Evolutionary conservation across 2,888 invertebrate species (phyloP).

Genomic region (Leptinotarsa haldemani): DNA sequence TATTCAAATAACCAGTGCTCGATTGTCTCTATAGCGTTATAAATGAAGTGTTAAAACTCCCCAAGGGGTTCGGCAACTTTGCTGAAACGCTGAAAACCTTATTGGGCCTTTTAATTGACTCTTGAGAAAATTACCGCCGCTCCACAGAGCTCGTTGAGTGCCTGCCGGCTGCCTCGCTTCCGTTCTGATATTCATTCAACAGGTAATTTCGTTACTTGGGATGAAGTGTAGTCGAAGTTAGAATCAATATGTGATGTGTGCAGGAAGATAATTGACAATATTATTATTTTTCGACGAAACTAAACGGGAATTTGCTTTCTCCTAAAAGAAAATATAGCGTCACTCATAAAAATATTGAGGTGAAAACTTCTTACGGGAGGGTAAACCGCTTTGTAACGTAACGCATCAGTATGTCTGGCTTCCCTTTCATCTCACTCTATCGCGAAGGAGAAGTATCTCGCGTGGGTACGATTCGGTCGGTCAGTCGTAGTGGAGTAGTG

Average conservation of each 20-base stretch:
- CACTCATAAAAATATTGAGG: no score
- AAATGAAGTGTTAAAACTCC: constrained; percentile 33
- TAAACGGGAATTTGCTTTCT: no score
- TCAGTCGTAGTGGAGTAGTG: no score
- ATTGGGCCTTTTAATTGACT: constrained; percentile 48
- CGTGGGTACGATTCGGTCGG: no score
- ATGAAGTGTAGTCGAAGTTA: constrained; percentile 11
- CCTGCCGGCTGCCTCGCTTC: constrained; percentile 25
- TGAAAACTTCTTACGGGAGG: no score
- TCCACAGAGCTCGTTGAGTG: constrained; percentile 31
- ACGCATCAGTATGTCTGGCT: no score
- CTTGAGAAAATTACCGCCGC: constrained; percentile 48
- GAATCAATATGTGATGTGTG: constrained; percentile 16
- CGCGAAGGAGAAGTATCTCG: no score
- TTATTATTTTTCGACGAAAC: background rate
- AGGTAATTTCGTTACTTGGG: constrained; percentile 42
- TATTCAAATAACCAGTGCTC: constrained; percentile 1
- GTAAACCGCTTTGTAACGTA: no score
- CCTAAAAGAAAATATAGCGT: no score
- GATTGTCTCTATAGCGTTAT: constrained; percentile 24
- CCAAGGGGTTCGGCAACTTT: constrained; percentile 10
- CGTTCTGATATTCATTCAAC: constrained; percentile 43
- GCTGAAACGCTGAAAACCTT: constrained; percentile 33
- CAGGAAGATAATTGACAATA: background rate
- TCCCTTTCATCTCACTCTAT: no score